Percentiles rank a stretch among this genome's conserved stretches.
Evolutionary conservation across 2,113 vertebrate species (phyloP).

Genomic region (Phrynocephalus versicolor): DNA sequence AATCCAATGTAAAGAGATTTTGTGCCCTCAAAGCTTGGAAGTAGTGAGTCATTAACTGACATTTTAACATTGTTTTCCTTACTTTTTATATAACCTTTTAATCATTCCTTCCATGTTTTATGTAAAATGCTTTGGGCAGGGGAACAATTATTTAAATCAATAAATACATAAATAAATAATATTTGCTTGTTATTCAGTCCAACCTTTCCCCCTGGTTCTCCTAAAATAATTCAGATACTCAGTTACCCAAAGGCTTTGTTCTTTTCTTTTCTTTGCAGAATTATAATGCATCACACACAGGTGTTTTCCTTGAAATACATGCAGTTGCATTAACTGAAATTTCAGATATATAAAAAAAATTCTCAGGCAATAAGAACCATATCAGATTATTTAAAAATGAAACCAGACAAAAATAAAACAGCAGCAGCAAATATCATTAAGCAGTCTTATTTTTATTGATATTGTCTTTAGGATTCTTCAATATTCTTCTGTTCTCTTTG

Average conservation of each 20-base stretch:
- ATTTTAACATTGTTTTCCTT: too few relatives aligned
- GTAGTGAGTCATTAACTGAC: too few relatives aligned
- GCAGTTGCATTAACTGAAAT: conserved; percentile 33
- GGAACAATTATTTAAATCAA: not conserved
- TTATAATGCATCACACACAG: not conserved
- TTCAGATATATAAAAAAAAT: conserved; percentile 33
- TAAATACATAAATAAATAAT: not conserved
- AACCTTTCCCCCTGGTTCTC: too few relatives aligned
- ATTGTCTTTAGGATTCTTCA: conserved; percentile 8
- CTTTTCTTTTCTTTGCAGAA: not conserved
- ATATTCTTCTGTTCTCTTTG: not conserved
- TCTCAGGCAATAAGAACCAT: conserved; percentile 6
- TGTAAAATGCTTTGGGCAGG: not conserved
- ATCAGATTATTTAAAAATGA: conserved; percentile 14
- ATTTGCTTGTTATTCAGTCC: not conserved
- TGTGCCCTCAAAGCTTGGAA: too few relatives aligned
- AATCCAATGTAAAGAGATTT: too few relatives aligned
- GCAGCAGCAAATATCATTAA: not conserved
- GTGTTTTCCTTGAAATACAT: conserved; percentile 38
- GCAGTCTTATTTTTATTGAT: conserved; percentile 12
- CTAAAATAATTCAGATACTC: not conserved
- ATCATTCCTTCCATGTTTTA: too few relatives aligned
- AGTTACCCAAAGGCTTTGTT: not conserved
- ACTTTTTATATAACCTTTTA: too few relatives aligned
- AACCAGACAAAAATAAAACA: conserved; percentile 33